Evolutionary conservation across 2,888 invertebrate species (phyloP).

Genomic region (Eilema caniola): DNA sequence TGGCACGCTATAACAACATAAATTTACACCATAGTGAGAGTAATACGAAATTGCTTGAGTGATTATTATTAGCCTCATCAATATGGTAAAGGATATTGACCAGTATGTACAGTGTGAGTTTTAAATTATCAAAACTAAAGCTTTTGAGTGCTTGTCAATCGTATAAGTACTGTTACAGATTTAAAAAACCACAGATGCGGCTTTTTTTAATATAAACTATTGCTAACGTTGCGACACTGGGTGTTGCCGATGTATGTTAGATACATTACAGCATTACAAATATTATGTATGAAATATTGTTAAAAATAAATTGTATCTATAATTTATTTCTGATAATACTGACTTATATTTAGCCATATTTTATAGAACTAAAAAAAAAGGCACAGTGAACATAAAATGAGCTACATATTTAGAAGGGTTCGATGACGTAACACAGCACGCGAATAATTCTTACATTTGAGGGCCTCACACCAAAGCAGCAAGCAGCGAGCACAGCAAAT

Average conservation of each 20-base stretch:
- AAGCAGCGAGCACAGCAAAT: too few relatives aligned
- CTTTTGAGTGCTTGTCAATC: background rate
- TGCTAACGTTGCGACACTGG: background rate
- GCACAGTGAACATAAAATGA: slow-evolving; percentile 3
- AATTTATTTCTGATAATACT: background rate
- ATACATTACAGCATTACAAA: background rate
- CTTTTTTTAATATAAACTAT: background rate
- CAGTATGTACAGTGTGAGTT: background rate
- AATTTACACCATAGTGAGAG: background rate
- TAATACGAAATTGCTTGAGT: slow-evolving; percentile 2
- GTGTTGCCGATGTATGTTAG: too few relatives aligned
- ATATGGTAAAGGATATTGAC: background rate
- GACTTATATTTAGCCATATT: background rate
- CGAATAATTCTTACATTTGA: too few relatives aligned
- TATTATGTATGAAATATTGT: background rate
- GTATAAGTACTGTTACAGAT: background rate
- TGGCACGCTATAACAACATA: slow-evolving; percentile 16
- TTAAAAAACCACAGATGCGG: background rate
- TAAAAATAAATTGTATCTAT: background rate
- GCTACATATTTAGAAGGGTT: background rate
- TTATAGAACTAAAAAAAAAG: background rate
- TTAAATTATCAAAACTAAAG: background rate
- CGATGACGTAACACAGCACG: background rate
- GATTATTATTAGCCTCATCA: background rate
- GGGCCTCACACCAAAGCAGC: too few relatives aligned